phyloP scores from a whole-genome alignment of 2,113 vertebrate species.

The Natator depressus region DNA sequence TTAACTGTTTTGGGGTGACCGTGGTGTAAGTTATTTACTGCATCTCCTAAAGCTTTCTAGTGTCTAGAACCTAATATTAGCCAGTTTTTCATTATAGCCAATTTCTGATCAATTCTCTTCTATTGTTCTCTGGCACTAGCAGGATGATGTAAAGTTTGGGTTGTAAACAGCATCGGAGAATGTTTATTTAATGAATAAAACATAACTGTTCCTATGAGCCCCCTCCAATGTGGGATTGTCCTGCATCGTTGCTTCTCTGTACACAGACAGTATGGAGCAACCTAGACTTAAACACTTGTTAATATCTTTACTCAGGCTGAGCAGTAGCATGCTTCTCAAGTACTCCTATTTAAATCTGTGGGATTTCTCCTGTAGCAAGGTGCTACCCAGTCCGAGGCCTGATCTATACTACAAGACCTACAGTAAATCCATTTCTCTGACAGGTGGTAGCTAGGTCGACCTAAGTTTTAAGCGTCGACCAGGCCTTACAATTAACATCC shows the following conservation, averaged over 20 bases:
- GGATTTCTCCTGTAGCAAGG: neutral
- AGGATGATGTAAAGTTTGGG: neutral
- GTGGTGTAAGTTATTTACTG: neutral
- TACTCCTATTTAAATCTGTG: neutral
- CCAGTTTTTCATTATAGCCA: neutral
- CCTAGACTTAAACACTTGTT: neutral
- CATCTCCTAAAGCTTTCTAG: neutral
- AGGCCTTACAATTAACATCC: neutral
- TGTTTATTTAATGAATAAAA: neutral
- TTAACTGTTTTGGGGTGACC: neutral
- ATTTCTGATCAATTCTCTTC: neutral
- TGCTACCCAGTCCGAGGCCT: neutral
- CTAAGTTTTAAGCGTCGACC: neutral
- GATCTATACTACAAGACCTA: too few species aligned
- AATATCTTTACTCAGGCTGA: neutral
- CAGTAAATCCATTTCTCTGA: too few species aligned
- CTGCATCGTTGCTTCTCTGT: neutral
- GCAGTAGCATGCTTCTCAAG: neutral
- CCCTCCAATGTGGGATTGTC: neutral
- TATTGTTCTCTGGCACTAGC: neutral
- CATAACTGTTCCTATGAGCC: fast-evolving
- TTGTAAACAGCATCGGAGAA: fast-evolving
- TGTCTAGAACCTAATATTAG: neutral
- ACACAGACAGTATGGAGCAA: neutral
- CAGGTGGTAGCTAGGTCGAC: neutral